Evolutionary conservation across 2,888 invertebrate genomes (phyloP), one percentile per base, ranked within the genome.

Genomic region (Hydroisotoma schaefferi): DNA sequence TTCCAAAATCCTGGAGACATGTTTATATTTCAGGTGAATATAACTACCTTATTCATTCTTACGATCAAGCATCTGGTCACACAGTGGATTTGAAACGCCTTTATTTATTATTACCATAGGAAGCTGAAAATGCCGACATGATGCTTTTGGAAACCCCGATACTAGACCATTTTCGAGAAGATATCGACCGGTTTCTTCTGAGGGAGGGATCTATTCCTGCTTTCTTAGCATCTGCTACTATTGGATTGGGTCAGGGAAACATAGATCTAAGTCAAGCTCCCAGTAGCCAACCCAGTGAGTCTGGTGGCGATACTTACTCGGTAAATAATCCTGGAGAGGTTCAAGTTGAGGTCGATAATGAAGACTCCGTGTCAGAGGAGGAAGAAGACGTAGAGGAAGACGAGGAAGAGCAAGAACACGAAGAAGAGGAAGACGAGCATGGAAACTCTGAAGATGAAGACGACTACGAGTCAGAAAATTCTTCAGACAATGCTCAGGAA

Each of bases 141-240:
- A 66, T 72, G 56, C 61, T 72, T 5, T 40, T 72, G n/a, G 70
- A 72, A 38, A 70, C 70, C 4, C 68, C 70, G 10, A 59, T 72
- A 26, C 54, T 72, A 27, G 69, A 67, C 25, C 58, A 59, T 28
- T 72, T 70, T 44, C 48, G 69, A 23, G 63, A 63, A 26, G 70
- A 70, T 43, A 69, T 72, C 49, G 69, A 71, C 18, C 53, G 64
- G 2, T 71, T 67, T 37, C 61, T 71, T 1, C 38, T 70, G 15
- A 37, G 57, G 18, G 66, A 63, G 38, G 68, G 67, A 2, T 68
- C 70, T 15, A 70, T 72, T 40, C 72, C 72, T 20, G 64, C 61
- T 8, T 72, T 72, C 40, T 43, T 71, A 0, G 55, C 68, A 5
- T 55, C 64, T 6, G 65, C 70, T 1, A 71, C 71, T 15, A 65